Evolutionary conservation across 1,140 invertebrate genomes (phyloP).

Genomic region (Drosophila nigromelanica): DNA sequence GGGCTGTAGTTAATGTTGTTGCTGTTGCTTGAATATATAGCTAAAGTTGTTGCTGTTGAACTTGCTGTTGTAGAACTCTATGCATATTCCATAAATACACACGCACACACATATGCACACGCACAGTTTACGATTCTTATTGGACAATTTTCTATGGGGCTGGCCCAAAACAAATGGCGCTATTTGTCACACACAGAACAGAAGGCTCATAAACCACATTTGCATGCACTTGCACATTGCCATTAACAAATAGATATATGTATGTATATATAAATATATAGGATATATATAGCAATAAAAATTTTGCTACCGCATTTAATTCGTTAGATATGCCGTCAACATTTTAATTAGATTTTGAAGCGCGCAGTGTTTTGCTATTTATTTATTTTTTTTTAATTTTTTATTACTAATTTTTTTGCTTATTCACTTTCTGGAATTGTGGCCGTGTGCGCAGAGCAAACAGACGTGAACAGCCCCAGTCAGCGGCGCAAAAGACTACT

Average conservation of each 20-base stretch:
- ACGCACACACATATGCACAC: slow-evolving; percentile 32
- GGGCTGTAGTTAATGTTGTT: slow-evolving; percentile 21
- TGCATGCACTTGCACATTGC: slow-evolving; percentile 69
- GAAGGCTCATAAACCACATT: slow-evolving; percentile 50
- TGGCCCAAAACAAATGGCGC: slow-evolving; percentile 12
- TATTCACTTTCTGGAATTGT: slow-evolving; percentile 10
- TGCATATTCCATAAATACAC: slow-evolving; percentile 64
- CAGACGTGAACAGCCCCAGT: slow-evolving; percentile 39
- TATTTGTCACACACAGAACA: slow-evolving; percentile 52
- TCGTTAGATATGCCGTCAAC: slow-evolving; percentile 53
- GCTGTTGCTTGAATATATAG: slow-evolving; percentile 4
- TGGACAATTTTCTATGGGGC: slow-evolving; percentile 36
- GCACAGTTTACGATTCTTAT: slow-evolving; percentile 48
- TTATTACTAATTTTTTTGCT: slow-evolving; percentile 6
- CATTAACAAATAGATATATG: slow-evolving; percentile 38
- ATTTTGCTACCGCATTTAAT: slow-evolving; percentile 32
- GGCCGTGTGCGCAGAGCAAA: slow-evolving; percentile 44
- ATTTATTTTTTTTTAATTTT: too few relatives aligned
- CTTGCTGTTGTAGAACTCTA: slow-evolving; percentile 29
- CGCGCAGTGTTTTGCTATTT: too few relatives aligned
- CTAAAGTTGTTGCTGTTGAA: slow-evolving; percentile 9
- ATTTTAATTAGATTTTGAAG: slow-evolving; percentile 45
- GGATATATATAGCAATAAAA: slow-evolving; percentile 3
- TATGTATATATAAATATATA: slow-evolving; percentile 15
- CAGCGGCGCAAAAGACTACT: slow-evolving; percentile 53